These are phyloP conservation scores for Spatulosminthurus flaviceps DNA, from an alignment of 2,888 invertebrate species.

Conservation along the genomic window DNA sequence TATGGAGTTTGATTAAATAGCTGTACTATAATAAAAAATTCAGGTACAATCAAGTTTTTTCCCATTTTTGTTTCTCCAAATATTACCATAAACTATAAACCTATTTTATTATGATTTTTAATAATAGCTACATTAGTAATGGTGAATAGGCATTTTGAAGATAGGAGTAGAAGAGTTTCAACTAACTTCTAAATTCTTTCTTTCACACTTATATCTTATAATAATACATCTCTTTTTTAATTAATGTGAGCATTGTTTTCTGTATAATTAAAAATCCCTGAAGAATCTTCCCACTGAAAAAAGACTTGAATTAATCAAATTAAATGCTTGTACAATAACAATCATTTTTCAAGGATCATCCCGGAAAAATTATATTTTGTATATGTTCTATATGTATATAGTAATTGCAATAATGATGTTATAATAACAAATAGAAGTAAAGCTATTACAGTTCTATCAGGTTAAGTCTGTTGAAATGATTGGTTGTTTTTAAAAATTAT, in stretches of 20 bases:
- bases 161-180: too few relatives aligned
- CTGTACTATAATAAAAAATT: constrained; percentile 49
- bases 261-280: constrained; percentile 3
- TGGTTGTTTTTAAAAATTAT: too few relatives aligned
- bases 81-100: not conserved
- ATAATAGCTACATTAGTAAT: not conserved
- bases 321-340: not conserved
- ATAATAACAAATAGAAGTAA: not conserved
- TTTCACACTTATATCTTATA: not conserved
- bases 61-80: constrained; percentile 16
- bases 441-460: not conserved
- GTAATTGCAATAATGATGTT: not conserved
- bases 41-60: constrained; percentile 55
- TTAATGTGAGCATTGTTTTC: constrained; percentile 2
- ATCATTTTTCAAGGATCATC: not conserved
- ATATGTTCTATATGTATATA: too few relatives aligned
- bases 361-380: not conserved
- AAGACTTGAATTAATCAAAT: not conserved
- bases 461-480: too few relatives aligned
- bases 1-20: too few relatives aligned
- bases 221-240: not conserved
- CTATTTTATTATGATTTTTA: not conserved
- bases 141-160: too few relatives aligned
- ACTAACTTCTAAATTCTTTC: not conserved
- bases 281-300: not conserved